Conservation (phyloP, 53 echinoderm and acorn worm genomes). For the Pentamera pediparva region DNA sequence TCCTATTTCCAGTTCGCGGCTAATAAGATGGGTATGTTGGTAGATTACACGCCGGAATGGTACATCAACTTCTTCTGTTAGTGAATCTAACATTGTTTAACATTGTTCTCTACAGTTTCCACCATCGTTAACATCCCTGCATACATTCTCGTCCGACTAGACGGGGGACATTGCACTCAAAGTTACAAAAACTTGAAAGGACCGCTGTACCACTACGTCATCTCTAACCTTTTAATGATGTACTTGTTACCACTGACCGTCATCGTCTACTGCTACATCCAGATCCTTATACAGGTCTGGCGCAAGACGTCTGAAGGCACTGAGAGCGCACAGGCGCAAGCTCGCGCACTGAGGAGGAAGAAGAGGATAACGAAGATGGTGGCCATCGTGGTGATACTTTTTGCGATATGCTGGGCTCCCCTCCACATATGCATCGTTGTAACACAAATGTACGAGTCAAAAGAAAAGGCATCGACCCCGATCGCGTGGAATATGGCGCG, state of each 20-base stretch:
- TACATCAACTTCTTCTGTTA: too few species aligned
- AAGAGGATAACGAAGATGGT: constrained; percentile 97
- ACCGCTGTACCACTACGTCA: constrained; percentile 10
- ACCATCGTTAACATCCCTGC: constrained; percentile 10
- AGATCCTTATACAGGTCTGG: constrained; percentile 90
- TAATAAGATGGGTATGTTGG: too few species aligned
- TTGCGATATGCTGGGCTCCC: constrained; percentile 93
- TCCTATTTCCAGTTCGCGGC: too few species aligned
- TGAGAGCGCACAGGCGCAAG: constrained; percentile 96
- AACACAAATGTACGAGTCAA: neutral
- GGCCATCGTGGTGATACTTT: constrained; percentile 84
- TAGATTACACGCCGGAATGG: too few species aligned
- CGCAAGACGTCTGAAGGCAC: constrained; percentile 81
- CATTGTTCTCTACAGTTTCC: constrained; percentile 3
- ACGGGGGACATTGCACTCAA: neutral
- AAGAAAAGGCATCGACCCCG: neutral
- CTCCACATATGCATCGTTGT: constrained; percentile 50
- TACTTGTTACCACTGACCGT: constrained; percentile 74
- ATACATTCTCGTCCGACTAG: neutral
- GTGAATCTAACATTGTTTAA: too few species aligned
- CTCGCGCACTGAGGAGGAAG: constrained; percentile 75
- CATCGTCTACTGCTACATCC: constrained; percentile 78
- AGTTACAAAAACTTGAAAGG: neutral
- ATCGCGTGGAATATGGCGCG: neutral
- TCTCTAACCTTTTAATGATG: constrained; percentile 20